phyloP scores from a whole-genome alignment of 2,888 invertebrate species.

The Parnassius orleans region DNA sequence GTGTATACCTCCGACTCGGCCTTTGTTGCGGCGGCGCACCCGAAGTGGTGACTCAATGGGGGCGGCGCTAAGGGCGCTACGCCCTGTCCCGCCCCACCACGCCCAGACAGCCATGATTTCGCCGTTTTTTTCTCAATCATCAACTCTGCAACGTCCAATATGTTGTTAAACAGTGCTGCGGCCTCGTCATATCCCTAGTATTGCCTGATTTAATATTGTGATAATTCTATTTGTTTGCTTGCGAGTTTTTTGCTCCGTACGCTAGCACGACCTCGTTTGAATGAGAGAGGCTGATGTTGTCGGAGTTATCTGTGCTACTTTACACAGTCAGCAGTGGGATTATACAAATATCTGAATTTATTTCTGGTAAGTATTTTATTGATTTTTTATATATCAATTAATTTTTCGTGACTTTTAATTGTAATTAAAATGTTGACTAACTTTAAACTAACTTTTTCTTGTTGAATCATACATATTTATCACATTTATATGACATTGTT shows the following conservation, averaged over 20 bases:
- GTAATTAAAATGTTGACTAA: no score
- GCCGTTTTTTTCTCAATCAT: conserved; percentile 67
- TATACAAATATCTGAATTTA: conserved; percentile 1
- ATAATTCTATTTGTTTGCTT: conserved; percentile 23
- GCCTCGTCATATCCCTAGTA: conserved; percentile 16
- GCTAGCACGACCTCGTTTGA: conserved; percentile 19
- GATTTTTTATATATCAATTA: neutral
- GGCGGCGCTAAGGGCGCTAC: conserved; percentile 76
- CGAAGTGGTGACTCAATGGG: conserved; percentile 61
- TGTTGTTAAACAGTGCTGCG: conserved; percentile 58
- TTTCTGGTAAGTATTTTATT: conserved; percentile 16
- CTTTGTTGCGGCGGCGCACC: conserved; percentile 56
- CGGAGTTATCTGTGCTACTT: conserved; percentile 20
- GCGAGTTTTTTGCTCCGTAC: conserved; percentile 14
- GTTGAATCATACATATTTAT: no score
- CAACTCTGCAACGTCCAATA: conserved; percentile 64
- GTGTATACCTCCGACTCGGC: conserved; percentile 22
- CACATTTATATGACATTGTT: no score
- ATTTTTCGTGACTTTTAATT: no score
- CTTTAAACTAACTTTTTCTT: no score
- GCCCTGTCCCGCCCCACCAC: conserved; percentile 64
- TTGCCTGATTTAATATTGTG: conserved; percentile 19
- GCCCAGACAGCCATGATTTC: conserved; percentile 74
- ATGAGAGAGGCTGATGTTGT: conserved; percentile 19
- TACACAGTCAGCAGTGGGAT: conserved; percentile 6